A percentile compares a stretch with the other conserved stretches of the same genome.
phyloP scores from a whole-genome alignment of 2,888 invertebrate genomes.

The Drosophila mimica region DNA sequence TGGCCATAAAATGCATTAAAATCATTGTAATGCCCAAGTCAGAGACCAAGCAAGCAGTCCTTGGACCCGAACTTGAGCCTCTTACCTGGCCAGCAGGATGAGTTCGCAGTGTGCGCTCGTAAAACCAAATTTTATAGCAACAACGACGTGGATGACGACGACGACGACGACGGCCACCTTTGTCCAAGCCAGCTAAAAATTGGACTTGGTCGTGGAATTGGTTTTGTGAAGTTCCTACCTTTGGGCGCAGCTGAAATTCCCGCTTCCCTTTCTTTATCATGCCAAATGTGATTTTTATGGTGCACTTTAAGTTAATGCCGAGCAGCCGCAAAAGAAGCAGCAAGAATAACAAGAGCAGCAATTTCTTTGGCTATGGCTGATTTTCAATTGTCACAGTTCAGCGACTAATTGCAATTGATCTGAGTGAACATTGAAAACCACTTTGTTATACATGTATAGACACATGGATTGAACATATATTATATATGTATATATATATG shows the following conservation, averaged over 20 bases:
- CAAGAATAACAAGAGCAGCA: slow-evolving; percentile 30
- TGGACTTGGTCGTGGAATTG: slow-evolving; percentile 22
- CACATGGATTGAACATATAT: not conserved
- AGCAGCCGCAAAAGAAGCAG: slow-evolving; percentile 31
- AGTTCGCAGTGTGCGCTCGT: slow-evolving; percentile 59
- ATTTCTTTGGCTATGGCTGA: slow-evolving; percentile 50
- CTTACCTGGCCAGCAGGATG: slow-evolving; percentile 67
- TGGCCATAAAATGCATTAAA: slow-evolving; percentile 74
- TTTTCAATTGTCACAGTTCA: slow-evolving; percentile 71
- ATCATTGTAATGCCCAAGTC: slow-evolving; percentile 78
- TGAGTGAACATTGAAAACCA: slow-evolving; percentile 54
- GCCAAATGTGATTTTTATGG: slow-evolving; percentile 76
- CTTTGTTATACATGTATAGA: slow-evolving; percentile 21
- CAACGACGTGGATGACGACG: slow-evolving; percentile 28
- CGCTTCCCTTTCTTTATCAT: slow-evolving; percentile 60
- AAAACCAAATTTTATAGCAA: slow-evolving; percentile 73
- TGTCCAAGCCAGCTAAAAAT: slow-evolving; percentile 19
- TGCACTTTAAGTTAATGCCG: slow-evolving; percentile 72
- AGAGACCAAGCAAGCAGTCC: slow-evolving; percentile 40
- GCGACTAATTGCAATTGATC: slow-evolving; percentile 57
- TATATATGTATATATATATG: not conserved
- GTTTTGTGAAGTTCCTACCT: slow-evolving; percentile 18
- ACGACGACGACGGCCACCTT: slow-evolving; percentile 12
- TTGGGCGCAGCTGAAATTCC: slow-evolving; percentile 53
- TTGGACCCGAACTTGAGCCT: slow-evolving; percentile 25